Evolutionary conservation across 1,140 invertebrate genomes (phyloP), one percentile per base, ranked within the genome.

Genomic region (Myzus persicae): DNA sequence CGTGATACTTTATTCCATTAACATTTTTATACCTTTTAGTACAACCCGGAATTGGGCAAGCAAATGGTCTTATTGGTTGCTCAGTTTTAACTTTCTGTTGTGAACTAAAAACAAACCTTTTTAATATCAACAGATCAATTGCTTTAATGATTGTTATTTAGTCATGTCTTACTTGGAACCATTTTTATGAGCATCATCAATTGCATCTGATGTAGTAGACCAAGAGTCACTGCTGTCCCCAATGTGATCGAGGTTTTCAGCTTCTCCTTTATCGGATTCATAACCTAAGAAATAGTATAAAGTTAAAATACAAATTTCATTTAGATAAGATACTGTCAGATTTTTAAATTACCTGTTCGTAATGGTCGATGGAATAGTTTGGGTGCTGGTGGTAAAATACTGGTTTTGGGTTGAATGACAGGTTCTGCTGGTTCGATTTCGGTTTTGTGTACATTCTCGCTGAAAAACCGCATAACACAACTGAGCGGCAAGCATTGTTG

Each of bases 1-100:
- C 97, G 95, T 98, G 97, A 94, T 98, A 98, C 95, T 98, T 98
- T 94, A 98, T 97, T 67, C 97, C 97, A 95, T 98, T 98, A n/a
- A 97, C 96, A 95, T 98, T 98, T 95, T 98, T 98, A 95, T 98
- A 98, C 46, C 97, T 95, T 94, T 98, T 98, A 94, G 97, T 97
- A 95, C 97, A 98, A n/a, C 97, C 97, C 59, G 97, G 97, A 40
- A 98, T 97, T 3, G 97, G 97, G 95, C 97, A 98, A 24, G 96
- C 97, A 95, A 97, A 98, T 1, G 97, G 97, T 94, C 97, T 98
- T 94, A 93, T 94, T 94, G 38, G 94, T 93, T 54, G 95, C 94
- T 95, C 51, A 94, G 94, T 88, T 94, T 95, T 93, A 94, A 94
- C 94, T 95, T 95, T 94, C 95, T 96, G 94, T 36, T 95, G 95